A percentile compares a stretch with the other conserved stretches of the same genome.
These are phyloP conservation scores for Actinernus sp. DNA, from an alignment of 92 coral and sea anemone genomes.

Conservation along the genomic window DNA sequence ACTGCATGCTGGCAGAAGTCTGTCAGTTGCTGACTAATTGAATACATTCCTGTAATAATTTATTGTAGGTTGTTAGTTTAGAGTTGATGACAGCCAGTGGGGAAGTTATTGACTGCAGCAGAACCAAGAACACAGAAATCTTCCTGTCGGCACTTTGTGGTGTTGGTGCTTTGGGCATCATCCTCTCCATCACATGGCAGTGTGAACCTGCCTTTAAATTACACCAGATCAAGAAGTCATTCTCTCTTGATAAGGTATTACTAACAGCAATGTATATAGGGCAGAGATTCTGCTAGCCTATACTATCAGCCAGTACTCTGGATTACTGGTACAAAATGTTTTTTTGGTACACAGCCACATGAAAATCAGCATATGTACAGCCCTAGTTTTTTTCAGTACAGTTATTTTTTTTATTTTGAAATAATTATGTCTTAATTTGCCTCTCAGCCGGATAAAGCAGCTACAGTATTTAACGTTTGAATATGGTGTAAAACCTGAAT, in stretches of 20 bases:
- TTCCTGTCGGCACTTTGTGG: conserved; percentile 82
- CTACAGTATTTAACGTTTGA: too few species aligned
- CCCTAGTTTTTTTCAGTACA: too few species aligned
- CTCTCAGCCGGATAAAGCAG: too few species aligned
- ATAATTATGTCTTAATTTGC: too few species aligned
- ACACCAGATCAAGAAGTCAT: conserved; percentile 43
- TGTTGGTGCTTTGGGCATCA: conserved; percentile 89
- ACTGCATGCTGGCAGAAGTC: too few species aligned
- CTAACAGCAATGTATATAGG: background rate
- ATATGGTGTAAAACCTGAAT: too few species aligned
- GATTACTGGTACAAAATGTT: too few species aligned
- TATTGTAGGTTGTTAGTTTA: conserved; percentile 75
- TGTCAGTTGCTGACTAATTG: too few species aligned
- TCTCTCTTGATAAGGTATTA: conserved; percentile 75
- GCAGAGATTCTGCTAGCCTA: background rate
- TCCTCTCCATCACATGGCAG: conserved; percentile 91
- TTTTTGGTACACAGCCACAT: too few species aligned
- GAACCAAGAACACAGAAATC: conserved; percentile 68
- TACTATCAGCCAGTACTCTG: too few species aligned
- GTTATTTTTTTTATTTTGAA: background rate
- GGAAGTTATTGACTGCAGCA: conserved; percentile 73
- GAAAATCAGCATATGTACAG: too few species aligned
- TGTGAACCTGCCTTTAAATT: conserved; percentile 85
- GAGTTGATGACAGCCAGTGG: conserved; percentile 85
- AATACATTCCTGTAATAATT: too few species aligned